These are phyloP conservation scores for Pristis pectinata DNA, from an alignment of 2,797 vertebrate species.

Conservation along the genomic window DNA sequence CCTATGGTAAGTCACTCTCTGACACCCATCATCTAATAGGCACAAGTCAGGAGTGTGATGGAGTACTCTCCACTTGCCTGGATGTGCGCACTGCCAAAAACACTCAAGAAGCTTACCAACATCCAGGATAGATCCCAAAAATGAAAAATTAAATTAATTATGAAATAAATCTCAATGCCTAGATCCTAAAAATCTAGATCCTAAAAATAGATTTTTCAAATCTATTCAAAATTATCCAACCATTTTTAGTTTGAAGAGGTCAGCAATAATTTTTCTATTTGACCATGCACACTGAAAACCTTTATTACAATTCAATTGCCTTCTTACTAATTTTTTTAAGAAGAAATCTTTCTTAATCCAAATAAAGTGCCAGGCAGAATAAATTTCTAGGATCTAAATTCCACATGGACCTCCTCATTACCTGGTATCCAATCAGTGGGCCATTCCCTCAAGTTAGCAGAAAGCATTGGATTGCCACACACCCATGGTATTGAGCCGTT, in stretches of 20 bases:
- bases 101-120: too few species aligned
- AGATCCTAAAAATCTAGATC: too few species aligned
- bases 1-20: too few species aligned
- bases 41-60: too few species aligned
- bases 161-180: too few species aligned
- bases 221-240: background rate
- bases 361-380: background rate
- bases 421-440: background rate
- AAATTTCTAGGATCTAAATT: background rate
- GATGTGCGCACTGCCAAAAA: too few species aligned
- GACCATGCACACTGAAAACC: background rate
- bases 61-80: too few species aligned
- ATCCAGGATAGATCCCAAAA: too few species aligned
- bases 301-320: background rate
- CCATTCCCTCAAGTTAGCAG: background rate
- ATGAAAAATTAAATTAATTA: too few species aligned
- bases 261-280: background rate
- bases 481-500: background rate
- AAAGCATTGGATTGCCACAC: background rate
- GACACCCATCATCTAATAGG: too few species aligned
- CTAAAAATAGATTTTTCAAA: too few species aligned
- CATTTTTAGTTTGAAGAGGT: background rate
- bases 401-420: background rate
- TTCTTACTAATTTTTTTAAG: background rate
- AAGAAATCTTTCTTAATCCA: background rate